phyloP scores from a whole-genome alignment of 1,140 invertebrate species.

The Saccostrea echinata region DNA sequence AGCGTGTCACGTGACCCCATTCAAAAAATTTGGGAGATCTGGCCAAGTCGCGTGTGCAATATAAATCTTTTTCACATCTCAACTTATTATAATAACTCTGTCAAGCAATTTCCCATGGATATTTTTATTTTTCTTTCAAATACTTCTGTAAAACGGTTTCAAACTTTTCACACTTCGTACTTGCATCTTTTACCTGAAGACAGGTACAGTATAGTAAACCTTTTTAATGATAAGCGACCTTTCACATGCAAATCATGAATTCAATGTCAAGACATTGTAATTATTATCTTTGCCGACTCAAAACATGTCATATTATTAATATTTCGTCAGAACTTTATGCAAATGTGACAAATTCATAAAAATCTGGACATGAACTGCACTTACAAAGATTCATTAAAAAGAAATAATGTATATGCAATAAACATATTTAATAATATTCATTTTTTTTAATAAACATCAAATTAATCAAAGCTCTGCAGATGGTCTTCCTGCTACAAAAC shows the following conservation, averaged over 20 bases:
- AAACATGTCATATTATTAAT: constrained; percentile 34
- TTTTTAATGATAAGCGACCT: background rate
- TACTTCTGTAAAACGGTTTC: too few species aligned
- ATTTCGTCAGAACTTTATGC: constrained; percentile 14
- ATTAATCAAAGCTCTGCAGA: background rate
- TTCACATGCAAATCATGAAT: constrained; percentile 24
- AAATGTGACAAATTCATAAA: constrained; percentile 12
- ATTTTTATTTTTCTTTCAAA: too few species aligned
- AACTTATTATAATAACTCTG: constrained; percentile 2
- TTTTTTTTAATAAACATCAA: background rate
- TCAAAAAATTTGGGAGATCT: constrained; percentile 12
- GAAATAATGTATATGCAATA: background rate
- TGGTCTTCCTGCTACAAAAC: background rate
- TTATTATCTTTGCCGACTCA: background rate
- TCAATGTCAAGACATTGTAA: constrained; percentile 7
- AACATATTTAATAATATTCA: too few species aligned
- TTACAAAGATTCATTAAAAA: background rate
- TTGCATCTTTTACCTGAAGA: background rate
- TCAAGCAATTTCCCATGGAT: background rate
- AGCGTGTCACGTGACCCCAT: constrained; percentile 21
- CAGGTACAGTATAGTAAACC: background rate
- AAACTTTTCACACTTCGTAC: too few species aligned
- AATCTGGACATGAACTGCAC: constrained; percentile 2
- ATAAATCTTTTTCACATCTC: constrained; percentile 6
- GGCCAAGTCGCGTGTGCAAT: background rate